Evolutionary conservation across 37 sponge, comb jelly and placozoan genomes (phyloP).

Genomic region (Dysidea cf. avara): DNA sequence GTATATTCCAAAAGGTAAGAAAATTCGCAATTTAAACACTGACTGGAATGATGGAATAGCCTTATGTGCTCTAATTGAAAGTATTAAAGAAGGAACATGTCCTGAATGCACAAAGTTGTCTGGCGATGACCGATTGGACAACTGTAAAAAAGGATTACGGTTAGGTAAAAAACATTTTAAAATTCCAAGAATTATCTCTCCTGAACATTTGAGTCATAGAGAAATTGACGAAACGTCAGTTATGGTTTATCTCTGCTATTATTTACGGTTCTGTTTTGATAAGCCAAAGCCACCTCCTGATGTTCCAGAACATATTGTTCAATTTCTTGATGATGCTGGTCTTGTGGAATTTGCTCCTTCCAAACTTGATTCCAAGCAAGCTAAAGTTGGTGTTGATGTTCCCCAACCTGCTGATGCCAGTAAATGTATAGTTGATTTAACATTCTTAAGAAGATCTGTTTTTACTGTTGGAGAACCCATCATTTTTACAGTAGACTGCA

Average conservation of each 20-base stretch:
- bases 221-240: conserved; percentile 83
- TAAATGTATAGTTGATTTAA: too few relatives aligned
- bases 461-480: conserved; percentile 60
- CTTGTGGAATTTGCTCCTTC: too few relatives aligned
- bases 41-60: conserved; percentile 88
- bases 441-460: too few relatives aligned
- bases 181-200: conserved; percentile 68
- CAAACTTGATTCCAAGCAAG: too few relatives aligned
- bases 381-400: too few relatives aligned
- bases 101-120: conserved; percentile 69
- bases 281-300: too few relatives aligned
- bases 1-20: conserved; percentile 61
- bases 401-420: too few relatives aligned
- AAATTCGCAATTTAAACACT: conserved; percentile 80
- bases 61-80: conserved; percentile 82
- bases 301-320: too few relatives aligned
- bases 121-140: conserved; percentile 41
- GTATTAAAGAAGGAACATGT: conserved; percentile 71
- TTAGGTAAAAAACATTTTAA: conserved; percentile 70
- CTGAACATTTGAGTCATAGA: conserved; percentile 63
- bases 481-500: conserved; percentile 72
- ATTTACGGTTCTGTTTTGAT: too few relatives aligned
- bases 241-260: conserved; percentile 90
- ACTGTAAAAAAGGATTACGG: conserved; percentile 75
- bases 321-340: too few relatives aligned